Evolutionary conservation across 2,797 vertebrate species (phyloP).

Genomic region (Pipistrellus nathusii): DNA sequence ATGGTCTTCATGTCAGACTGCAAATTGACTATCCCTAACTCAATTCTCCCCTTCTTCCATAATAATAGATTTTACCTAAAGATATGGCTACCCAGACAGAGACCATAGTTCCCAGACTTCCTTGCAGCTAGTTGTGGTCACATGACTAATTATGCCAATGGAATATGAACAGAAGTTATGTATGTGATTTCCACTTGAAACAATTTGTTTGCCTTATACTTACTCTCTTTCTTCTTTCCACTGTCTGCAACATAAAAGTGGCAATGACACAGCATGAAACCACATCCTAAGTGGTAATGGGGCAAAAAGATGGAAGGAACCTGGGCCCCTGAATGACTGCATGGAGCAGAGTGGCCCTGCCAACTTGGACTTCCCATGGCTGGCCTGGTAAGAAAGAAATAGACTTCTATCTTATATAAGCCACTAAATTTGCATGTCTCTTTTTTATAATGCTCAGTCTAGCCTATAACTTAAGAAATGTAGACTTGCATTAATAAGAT

Average conservation of each 20-base stretch:
- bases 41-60: background rate
- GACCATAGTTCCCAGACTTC: background rate
- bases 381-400: background rate
- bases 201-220: background rate
- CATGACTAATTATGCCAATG: background rate
- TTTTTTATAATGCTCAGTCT: background rate
- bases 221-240: background rate
- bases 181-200: background rate
- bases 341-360: background rate
- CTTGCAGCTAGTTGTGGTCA: background rate
- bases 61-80: background rate
- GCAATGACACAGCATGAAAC: background rate
- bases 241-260: background rate
- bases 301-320: background rate
- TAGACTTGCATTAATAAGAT: background rate
- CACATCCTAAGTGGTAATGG: too few relatives aligned
- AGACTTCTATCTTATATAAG: background rate
- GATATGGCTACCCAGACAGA: background rate
- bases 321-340: background rate
- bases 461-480: background rate
- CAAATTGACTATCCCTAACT: background rate
- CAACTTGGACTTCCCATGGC: background rate
- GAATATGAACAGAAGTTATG: rapidly evolving
- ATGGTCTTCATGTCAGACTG: background rate
- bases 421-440: background rate